phyloP scores from a whole-genome alignment of 1,140 invertebrate species.

The Samia ricini region DNA sequence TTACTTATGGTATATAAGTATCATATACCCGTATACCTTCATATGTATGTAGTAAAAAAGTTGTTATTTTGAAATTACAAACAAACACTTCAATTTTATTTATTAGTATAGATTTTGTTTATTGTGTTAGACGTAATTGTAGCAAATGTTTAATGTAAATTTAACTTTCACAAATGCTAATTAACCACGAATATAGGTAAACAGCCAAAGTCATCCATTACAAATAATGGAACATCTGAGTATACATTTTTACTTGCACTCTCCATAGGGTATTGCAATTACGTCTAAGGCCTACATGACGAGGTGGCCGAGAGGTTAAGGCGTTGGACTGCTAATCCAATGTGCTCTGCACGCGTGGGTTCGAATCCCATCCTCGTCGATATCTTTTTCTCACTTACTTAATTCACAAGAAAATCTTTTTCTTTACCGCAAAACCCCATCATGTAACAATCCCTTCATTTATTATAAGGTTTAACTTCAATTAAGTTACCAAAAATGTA shows the following conservation, averaged over 20 bases:
- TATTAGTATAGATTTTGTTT: too few species aligned
- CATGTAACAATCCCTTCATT: background rate
- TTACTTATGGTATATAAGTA: too few species aligned
- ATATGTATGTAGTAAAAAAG: too few species aligned
- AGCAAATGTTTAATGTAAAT: too few species aligned
- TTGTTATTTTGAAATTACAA: too few species aligned
- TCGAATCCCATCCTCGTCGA: slow-evolving; percentile 93
- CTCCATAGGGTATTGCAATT: slow-evolving; percentile 23
- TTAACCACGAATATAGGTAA: too few species aligned
- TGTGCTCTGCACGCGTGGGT: slow-evolving; percentile 88
- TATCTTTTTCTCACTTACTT: slow-evolving; percentile 21
- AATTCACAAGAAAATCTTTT: background rate
- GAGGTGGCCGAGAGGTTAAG: slow-evolving; percentile 94
- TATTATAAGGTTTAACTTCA: slow-evolving; percentile 6
- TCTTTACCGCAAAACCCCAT: background rate
- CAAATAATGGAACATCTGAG: slow-evolving; percentile 2
- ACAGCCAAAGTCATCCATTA: too few species aligned
- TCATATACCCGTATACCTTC: too few species aligned
- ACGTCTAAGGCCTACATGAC: slow-evolving; percentile 66
- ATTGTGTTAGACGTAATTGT: too few species aligned
- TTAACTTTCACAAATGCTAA: too few species aligned
- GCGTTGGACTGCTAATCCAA: slow-evolving; percentile 91
- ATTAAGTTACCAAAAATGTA: slow-evolving; percentile 18
- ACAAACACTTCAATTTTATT: too few species aligned
- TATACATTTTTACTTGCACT: slow-evolving; percentile 3